Evolutionary conservation across 2,888 invertebrate species (phyloP).

Genomic region (Adineta ricciae): DNA sequence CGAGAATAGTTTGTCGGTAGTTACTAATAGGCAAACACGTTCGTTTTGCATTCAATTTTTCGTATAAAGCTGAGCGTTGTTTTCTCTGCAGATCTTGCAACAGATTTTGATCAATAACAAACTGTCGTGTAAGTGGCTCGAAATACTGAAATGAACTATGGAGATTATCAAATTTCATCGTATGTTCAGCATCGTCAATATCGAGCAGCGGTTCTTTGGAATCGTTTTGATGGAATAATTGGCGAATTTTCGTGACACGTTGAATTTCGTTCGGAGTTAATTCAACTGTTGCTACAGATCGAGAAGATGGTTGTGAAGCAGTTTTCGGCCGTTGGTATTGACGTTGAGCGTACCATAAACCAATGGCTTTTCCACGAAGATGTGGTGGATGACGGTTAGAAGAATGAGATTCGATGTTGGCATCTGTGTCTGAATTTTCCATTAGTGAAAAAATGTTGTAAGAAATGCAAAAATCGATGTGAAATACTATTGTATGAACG

Average conservation of each 20-base stretch:
- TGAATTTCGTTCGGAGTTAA: neutral
- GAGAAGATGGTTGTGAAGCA: neutral
- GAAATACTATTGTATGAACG: no score
- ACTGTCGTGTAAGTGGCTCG: neutral
- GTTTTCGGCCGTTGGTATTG: neutral
- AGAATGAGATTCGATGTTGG: neutral
- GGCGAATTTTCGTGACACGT: neutral
- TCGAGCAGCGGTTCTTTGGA: neutral
- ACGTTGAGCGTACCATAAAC: neutral
- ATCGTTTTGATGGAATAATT: neutral
- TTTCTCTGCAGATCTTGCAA: neutral
- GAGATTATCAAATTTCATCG: neutral
- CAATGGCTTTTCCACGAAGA: neutral
- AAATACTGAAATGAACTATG: constrained; percentile 11
- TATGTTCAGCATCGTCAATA: neutral
- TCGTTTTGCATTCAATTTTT: neutral
- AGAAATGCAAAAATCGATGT: no score
- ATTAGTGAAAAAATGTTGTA: neutral
- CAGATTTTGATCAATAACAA: neutral
- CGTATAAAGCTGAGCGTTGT: neutral
- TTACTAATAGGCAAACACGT: neutral
- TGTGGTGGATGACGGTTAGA: neutral
- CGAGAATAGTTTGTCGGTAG: neutral
- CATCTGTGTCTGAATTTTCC: neutral
- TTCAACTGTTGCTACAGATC: neutral